Evolutionary conservation across 2,888 invertebrate species (phyloP).

Genomic region (Apocheima hispidaria): DNA sequence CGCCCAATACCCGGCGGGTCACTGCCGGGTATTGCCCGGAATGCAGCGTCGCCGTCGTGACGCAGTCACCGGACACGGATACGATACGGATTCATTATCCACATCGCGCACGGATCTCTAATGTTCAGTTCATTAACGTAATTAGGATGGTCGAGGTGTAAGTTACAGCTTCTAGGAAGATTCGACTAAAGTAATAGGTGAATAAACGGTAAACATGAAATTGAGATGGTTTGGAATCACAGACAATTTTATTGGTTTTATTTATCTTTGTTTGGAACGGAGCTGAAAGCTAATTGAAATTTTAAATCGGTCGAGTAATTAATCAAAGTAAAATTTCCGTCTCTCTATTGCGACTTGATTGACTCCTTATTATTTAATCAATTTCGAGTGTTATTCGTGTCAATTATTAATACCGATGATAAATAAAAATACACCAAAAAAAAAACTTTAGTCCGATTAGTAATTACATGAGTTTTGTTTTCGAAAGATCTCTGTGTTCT

Average conservation of each 20-base stretch:
- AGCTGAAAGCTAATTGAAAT: constrained; percentile 3
- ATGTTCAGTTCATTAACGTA: constrained; percentile 16
- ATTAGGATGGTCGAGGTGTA: constrained; percentile 14
- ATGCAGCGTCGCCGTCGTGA: constrained; percentile 10
- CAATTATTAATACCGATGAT: no score
- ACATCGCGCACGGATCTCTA: constrained; percentile 19
- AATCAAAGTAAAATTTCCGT: background rate
- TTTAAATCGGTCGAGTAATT: background rate
- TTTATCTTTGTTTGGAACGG: no score
- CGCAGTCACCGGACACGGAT: constrained; percentile 8
- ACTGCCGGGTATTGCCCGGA: constrained; percentile 18
- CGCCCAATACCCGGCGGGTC: constrained; percentile 2
- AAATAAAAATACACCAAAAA: no score
- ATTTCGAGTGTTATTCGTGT: background rate
- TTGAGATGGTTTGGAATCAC: background rate
- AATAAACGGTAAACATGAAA: background rate
- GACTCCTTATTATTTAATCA: background rate
- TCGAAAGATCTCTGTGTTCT: no score
- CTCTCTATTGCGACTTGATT: background rate
- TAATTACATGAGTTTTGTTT: no score
- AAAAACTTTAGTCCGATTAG: no score
- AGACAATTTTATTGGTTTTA: no score
- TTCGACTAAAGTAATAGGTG: background rate
- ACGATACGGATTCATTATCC: constrained; percentile 10
- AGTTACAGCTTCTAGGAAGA: constrained; percentile 14